Evolutionary conservation across 2,113 vertebrate genomes (phyloP), one percentile per base, ranked within the genome.

Genomic region (Aleadryas rufinucha): DNA sequence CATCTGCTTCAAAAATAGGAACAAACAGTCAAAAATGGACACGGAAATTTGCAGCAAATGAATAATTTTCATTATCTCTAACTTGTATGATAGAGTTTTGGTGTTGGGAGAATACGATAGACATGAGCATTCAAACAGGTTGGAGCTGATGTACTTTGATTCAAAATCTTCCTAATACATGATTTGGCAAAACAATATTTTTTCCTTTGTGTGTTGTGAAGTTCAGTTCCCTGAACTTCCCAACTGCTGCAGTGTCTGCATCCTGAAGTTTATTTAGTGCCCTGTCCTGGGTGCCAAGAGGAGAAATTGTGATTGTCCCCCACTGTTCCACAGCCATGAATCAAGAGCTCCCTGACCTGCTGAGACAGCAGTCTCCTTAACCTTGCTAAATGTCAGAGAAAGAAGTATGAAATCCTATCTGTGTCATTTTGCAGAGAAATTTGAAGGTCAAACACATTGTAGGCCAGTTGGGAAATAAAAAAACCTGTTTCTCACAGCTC

Each of bases 351-450:
- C 42, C 17, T 4, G 41, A 75, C 70, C 80, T 92, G 94, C 97
- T 91, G 90, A 96, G 90, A 19, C 84, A 92, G 94, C 92, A 89
- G 27, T 68, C 86, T 92, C 61, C 59, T 88, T 92, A 84, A 75
- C 88, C 83, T 90, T 86, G 76, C 74, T 75, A 71, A 85, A 39
- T 33, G 41, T 37, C 65, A 68, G 45, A 82, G 80, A 52, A 71
- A 69, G 44, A 84, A 89, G 47, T 23, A 82, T 3, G 13, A 87
- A 87, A 76, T 89, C 69, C 61, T 84, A 3, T 72, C 75, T 63
- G 37, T 90, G 63, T 79, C 57, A 56, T 69, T 90, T 76, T 79
- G 65, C 77, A 87, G 91, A 75, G 89, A 71, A 82, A 49, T 57
- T 39, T 65, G 91, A 93, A 94, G 87, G 84, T 96, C 61, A 87